Conservation (phyloP, 1,140 invertebrate genomes). For the Cepaea nemoralis region DNA sequence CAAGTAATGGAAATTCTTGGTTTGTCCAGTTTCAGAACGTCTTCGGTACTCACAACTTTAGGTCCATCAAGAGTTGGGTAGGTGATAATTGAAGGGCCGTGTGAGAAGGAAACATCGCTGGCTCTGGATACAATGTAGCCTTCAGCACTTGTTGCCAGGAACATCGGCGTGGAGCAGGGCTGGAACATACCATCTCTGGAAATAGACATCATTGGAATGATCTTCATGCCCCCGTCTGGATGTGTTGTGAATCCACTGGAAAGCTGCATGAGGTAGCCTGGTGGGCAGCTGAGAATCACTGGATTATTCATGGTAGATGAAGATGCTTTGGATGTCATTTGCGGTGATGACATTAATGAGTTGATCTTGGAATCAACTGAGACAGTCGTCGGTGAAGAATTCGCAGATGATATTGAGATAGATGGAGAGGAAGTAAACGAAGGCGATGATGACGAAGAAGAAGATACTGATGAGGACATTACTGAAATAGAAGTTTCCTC, state of each 20-base stretch:
- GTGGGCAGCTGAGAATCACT: constrained; percentile 37
- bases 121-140: constrained; percentile 41
- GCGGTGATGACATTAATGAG: neutral
- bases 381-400: neutral
- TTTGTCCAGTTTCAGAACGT: constrained; percentile 28
- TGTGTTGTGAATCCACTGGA: constrained; percentile 38
- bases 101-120: constrained; percentile 23
- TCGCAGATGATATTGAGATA: neutral
- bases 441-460: neutral
- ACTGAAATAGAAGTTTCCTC: constrained; percentile 7
- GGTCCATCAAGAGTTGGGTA: constrained; percentile 34
- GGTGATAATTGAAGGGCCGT: constrained; percentile 33
- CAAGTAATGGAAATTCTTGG: neutral
- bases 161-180: constrained; percentile 41
- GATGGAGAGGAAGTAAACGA: neutral
- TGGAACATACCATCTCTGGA: constrained; percentile 37
- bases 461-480: neutral
- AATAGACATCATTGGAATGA: constrained; percentile 45
- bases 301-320: constrained; percentile 29
- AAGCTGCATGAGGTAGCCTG: constrained; percentile 43
- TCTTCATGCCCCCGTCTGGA: constrained; percentile 37
- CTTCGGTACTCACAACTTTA: constrained; percentile 27
- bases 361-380: neutral
- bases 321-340: neutral
- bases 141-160: constrained; percentile 39